Conservation (phyloP, 2,797 vertebrate species). For the Pangasius mekongensis region DNA sequence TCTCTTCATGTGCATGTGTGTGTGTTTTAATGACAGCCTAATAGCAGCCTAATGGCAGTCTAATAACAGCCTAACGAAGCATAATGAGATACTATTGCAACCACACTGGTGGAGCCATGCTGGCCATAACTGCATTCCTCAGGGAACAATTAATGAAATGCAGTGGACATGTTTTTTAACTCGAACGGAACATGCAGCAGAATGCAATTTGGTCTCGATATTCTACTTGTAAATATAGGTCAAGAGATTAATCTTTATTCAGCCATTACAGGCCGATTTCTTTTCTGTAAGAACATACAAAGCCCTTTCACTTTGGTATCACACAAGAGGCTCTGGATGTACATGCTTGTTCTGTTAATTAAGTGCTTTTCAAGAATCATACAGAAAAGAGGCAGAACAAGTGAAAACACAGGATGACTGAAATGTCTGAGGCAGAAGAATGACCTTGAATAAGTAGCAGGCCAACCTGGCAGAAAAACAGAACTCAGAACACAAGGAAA, state of each 20-base stretch:
- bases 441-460: neutral
- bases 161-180: constrained; percentile 36
- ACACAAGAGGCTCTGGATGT: neutral
- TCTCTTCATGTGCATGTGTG: neutral
- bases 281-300: constrained; percentile 41
- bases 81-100: constrained; percentile 51
- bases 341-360: neutral
- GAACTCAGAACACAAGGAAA: neutral
- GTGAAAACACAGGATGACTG: neutral
- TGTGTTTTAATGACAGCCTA: constrained; percentile 34
- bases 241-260: constrained; percentile 52
- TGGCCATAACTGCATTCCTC: constrained; percentile 52
- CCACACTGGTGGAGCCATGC: constrained; percentile 19
- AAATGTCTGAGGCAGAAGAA: neutral
- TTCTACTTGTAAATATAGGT: constrained; percentile 49
- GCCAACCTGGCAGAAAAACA: neutral
- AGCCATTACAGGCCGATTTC: constrained; percentile 43
- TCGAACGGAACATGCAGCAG: constrained; percentile 10
- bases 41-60: constrained; percentile 54
- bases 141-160: constrained; percentile 50
- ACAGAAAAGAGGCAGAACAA: neutral
- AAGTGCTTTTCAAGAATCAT: neutral
- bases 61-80: constrained; percentile 50
- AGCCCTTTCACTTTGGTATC: neutral
- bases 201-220: constrained; percentile 41